phyloP scores from a whole-genome alignment of 2,113 vertebrate species.

The Antechinus stuartii region DNA sequence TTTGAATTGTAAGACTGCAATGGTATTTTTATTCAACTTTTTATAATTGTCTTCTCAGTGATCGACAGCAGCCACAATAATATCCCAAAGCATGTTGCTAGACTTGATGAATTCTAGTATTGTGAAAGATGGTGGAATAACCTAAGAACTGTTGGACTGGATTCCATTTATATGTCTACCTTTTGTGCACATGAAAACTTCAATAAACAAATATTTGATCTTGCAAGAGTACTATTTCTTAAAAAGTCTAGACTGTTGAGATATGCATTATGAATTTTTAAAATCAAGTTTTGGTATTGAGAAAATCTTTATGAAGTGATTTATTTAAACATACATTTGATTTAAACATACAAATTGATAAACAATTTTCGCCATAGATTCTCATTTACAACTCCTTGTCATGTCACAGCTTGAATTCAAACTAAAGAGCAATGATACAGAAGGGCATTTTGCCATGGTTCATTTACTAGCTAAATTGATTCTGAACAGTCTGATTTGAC shows the following conservation, averaged over 20 bases:
- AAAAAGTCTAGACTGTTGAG: conserved; percentile 97
- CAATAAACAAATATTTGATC: conserved; percentile 98
- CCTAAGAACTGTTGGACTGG: conserved; percentile 97
- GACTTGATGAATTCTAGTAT: conserved; percentile 99
- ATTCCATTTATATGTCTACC: conserved; percentile 98
- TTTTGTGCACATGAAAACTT: conserved; percentile 98
- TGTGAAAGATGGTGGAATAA: conserved; percentile 99
- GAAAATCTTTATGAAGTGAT: background rate
- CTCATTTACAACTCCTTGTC: background rate
- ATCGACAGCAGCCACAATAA: conserved; percentile 99
- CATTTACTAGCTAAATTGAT: background rate
- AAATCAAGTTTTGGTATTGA: background rate
- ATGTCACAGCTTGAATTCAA: background rate
- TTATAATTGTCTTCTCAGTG: conserved; percentile 98
- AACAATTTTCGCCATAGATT: background rate
- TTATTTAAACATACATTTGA: background rate
- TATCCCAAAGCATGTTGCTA: conserved; percentile 98
- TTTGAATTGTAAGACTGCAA: conserved; percentile 99
- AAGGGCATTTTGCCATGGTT: background rate
- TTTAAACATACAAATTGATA: background rate
- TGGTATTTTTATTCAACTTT: conserved; percentile 99
- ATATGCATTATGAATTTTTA: conserved; percentile 93
- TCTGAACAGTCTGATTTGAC: background rate
- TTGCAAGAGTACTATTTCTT: conserved; percentile 97
- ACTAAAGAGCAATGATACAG: background rate